phyloP scores from a whole-genome alignment of 2,113 vertebrate genomes.

The Scolopax mira region DNA sequence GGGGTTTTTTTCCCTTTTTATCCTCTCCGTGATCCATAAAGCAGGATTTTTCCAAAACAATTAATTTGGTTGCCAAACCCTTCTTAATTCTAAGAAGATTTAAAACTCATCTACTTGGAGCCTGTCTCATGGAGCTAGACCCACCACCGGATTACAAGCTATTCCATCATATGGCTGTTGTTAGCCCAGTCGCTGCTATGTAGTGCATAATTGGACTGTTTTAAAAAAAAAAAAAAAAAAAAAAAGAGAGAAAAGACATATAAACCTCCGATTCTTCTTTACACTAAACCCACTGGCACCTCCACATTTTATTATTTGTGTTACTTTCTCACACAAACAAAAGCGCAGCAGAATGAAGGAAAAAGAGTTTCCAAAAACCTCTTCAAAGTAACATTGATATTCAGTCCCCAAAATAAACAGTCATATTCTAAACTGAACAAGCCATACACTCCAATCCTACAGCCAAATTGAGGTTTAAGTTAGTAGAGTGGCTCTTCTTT shows the following conservation, averaged over 20 bases:
- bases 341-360: background rate
- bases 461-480: background rate
- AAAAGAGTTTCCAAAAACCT: background rate
- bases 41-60: conserved; percentile 72
- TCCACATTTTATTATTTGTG: background rate
- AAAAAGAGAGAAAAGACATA: background rate
- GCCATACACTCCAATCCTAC: background rate
- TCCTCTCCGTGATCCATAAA: conserved; percentile 61
- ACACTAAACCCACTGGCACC: conserved; percentile 4
- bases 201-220: conserved; percentile 56
- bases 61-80: conserved; percentile 72
- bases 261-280: background rate
- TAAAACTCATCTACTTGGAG: conserved; percentile 71
- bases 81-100: conserved; percentile 76
- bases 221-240: background rate
- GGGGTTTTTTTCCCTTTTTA: conserved; percentile 64
- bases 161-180: conserved; percentile 64
- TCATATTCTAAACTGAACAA: background rate
- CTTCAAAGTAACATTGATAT: background rate
- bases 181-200: conserved; percentile 48
- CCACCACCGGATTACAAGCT: conserved; percentile 71
- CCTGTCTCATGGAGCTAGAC: conserved; percentile 49
- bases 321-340: conserved; percentile 43
- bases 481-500: conserved; percentile 12
- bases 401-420: background rate